Conservation (phyloP, 2,888 invertebrate species). For the Rhingia campestris region DNA sequence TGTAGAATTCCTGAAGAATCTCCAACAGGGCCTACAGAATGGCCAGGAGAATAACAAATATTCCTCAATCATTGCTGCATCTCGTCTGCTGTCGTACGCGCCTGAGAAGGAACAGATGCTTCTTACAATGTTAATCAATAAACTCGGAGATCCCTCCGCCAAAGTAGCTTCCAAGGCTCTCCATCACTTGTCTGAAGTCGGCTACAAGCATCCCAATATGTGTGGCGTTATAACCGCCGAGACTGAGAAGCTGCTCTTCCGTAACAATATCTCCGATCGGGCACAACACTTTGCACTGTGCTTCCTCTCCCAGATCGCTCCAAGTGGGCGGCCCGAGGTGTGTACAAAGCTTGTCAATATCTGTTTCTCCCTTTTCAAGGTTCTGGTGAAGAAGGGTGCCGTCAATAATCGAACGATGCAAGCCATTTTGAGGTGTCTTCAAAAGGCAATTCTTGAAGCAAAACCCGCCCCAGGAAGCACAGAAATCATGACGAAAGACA, state of each 20-base stretch:
- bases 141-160: slow-evolving; percentile 93
- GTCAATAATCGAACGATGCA: slow-evolving; percentile 93
- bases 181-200: slow-evolving; percentile 91
- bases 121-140: slow-evolving; percentile 93
- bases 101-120: slow-evolving; percentile 84
- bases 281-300: slow-evolving; percentile 97
- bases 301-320: slow-evolving; percentile 92
- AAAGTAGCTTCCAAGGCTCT: slow-evolving; percentile 94
- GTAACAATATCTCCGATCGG: slow-evolving; percentile 91
- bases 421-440: slow-evolving; percentile 91
- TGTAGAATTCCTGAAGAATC: slow-evolving; percentile 80
- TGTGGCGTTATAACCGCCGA: slow-evolving; percentile 93
- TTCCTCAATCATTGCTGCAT: slow-evolving; percentile 78
- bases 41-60: slow-evolving; percentile 82
- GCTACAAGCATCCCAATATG: slow-evolving; percentile 95
- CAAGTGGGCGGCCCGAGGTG: slow-evolving; percentile 88
- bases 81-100: slow-evolving; percentile 79
- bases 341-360: slow-evolving; percentile 93
- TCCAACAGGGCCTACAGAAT: slow-evolving; percentile 81
- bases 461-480: slow-evolving; percentile 78
- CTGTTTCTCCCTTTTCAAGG: slow-evolving; percentile 98
- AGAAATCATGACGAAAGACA: slow-evolving; percentile 81
- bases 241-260: slow-evolving; percentile 94
- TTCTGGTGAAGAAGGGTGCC: slow-evolving; percentile 91
- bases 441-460: slow-evolving; percentile 85